These are phyloP conservation scores for Anastrepha ludens DNA, from an alignment of 1,140 invertebrate genomes.

Conservation along the genomic window DNA sequence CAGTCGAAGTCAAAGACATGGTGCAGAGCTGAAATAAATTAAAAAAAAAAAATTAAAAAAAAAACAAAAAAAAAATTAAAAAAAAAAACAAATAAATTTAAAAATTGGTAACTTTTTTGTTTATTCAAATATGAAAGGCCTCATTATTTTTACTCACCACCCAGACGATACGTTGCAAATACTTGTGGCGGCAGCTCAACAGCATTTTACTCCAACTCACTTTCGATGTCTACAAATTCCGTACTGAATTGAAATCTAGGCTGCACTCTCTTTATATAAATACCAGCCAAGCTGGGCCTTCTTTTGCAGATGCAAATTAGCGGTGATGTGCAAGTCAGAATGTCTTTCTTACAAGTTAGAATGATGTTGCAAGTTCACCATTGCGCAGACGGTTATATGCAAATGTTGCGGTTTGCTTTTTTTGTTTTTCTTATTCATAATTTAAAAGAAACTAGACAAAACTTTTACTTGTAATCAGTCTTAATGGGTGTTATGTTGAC, in stretches of 20 bases:
- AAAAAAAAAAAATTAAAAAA: not conserved
- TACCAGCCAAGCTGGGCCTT: not conserved
- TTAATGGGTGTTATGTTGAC: no score
- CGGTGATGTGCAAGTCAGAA: not conserved
- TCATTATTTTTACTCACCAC: not conserved
- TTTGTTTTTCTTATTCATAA: no score
- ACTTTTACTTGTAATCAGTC: no score
- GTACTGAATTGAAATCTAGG: not conserved
- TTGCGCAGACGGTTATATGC: not conserved
- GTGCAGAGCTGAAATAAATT: not conserved
- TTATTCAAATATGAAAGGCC: no score
- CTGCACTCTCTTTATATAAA: not conserved
- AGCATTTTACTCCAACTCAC: not conserved
- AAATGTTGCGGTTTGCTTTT: not conserved
- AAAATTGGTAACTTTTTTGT: not conserved
- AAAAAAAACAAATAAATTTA: not conserved
- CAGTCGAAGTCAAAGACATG: not conserved
- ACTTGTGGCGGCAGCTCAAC: not conserved
- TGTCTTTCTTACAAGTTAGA: not conserved
- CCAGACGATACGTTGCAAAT: not conserved
- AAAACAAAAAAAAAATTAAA: no score
- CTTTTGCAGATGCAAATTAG: not conserved
- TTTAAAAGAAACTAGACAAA: no score
- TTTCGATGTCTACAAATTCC: not conserved
- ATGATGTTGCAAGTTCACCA: not conserved